Conservation (phyloP, 2,797 vertebrate genomes). For the Pseudopleuronectes americanus region DNA sequence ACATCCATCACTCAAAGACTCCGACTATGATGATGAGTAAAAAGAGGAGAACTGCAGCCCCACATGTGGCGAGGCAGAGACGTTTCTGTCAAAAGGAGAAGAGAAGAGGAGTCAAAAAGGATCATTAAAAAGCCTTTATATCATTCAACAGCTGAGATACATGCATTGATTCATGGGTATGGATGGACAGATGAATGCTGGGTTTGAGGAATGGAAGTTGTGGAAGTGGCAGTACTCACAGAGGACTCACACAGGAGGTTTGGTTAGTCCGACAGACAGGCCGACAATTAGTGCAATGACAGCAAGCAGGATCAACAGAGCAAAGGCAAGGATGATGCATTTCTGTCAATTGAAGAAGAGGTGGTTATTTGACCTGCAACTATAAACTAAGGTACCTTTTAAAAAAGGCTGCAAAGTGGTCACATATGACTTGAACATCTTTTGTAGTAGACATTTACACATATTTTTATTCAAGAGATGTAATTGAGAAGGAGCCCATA, state of each 20-base stretch:
- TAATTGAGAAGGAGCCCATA: slow-evolving; percentile 73
- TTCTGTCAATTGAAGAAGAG: slow-evolving; percentile 87
- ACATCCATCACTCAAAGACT: slow-evolving; percentile 60
- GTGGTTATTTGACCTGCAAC: slow-evolving; percentile 28
- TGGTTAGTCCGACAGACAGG: slow-evolving; percentile 88
- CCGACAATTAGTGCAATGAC: slow-evolving; percentile 91
- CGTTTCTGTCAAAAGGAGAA: slow-evolving; percentile 81
- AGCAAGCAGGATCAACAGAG: slow-evolving; percentile 86
- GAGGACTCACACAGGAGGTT: slow-evolving; percentile 75
- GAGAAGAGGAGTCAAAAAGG: slow-evolving; percentile 2
- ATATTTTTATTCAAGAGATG: background rate
- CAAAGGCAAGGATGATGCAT: slow-evolving; percentile 88
- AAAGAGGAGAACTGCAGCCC: slow-evolving; percentile 83
- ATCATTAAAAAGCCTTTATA: slow-evolving; percentile 1
- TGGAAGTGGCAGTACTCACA: slow-evolving; percentile 20
- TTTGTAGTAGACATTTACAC: background rate
- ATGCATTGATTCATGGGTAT: background rate
- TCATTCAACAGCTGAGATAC: background rate
- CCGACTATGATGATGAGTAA: slow-evolving; percentile 87
- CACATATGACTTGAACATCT: background rate
- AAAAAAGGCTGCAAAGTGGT: background rate
- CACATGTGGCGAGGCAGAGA: slow-evolving; percentile 86
- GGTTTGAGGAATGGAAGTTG: slow-evolving; percentile 1
- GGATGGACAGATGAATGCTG: background rate
- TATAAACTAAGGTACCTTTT: background rate